Percentiles rank a stretch among this genome's conserved stretches.
These are phyloP conservation scores for Drosophila percnosoma DNA, from an alignment of 2,888 invertebrate genomes.

Conservation along the genomic window DNA sequence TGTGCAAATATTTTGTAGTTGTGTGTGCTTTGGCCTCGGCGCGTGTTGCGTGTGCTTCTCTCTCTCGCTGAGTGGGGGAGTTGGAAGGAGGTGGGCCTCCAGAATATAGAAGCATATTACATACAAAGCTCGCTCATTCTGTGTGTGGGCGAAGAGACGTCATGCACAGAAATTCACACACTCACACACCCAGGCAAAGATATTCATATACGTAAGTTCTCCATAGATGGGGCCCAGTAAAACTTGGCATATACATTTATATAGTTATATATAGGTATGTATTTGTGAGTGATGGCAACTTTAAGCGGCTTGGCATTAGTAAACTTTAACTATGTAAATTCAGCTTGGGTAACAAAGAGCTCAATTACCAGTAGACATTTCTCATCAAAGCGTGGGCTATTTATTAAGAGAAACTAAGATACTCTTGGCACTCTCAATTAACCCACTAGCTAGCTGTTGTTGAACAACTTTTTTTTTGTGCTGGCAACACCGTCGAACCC, in stretches of 20 bases:
- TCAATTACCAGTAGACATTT: not conserved
- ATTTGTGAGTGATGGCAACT: not conserved
- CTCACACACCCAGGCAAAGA: not conserved
- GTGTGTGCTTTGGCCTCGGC: conserved; percentile 48
- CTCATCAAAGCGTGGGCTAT: not conserved
- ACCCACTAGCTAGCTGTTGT: not conserved
- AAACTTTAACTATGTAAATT: conserved; percentile 1
- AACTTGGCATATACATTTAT: not conserved
- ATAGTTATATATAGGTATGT: not conserved
- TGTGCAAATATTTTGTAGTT: conserved; percentile 60
- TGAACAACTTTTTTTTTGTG: not conserved
- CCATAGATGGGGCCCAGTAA: not conserved
- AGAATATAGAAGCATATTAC: conserved; percentile 24
- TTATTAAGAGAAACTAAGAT: not conserved
- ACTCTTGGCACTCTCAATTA: not conserved
- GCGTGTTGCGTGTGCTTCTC: conserved; percentile 43
- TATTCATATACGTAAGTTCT: not conserved
- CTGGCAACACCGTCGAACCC: not conserved
- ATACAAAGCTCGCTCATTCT: conserved; percentile 8
- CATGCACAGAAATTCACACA: conserved; percentile 3
- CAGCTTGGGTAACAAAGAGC: conserved; percentile 7
- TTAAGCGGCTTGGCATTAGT: not conserved
- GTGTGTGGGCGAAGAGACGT: conserved; percentile 17
- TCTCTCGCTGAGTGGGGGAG: not conserved
- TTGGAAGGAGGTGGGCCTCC: not conserved